Evolutionary conservation across 2,888 invertebrate genomes (phyloP).

Genomic region (Machimus rusticus): DNA sequence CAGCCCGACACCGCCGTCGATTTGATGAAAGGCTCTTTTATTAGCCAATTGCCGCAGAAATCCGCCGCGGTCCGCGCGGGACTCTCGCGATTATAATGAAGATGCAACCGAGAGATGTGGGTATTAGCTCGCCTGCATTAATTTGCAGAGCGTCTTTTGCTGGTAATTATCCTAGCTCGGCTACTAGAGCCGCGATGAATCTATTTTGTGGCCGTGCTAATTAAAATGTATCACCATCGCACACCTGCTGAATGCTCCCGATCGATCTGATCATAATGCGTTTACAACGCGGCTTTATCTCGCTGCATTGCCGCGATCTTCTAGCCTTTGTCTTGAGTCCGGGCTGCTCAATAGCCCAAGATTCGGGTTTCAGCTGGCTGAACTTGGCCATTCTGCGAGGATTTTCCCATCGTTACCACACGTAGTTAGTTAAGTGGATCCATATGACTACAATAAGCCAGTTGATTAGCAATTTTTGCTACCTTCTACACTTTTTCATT

Average conservation of each 20-base stretch:
- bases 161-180: slow-evolving; percentile 5
- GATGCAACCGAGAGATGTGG: neutral
- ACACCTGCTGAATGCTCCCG: slow-evolving; percentile 2
- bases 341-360: neutral
- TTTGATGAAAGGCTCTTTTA: slow-evolving; percentile 33
- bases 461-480: neutral
- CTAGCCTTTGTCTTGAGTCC: neutral
- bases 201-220: slow-evolving; percentile 7
- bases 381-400: neutral
- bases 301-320: neutral
- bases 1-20: neutral
- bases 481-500: neutral
- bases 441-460: neutral
- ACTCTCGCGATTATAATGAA: slow-evolving; percentile 3
- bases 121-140: slow-evolving; percentile 6
- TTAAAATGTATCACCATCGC: slow-evolving; percentile 21
- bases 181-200: neutral
- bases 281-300: slow-evolving; percentile 12
- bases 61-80: neutral
- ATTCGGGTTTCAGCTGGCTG: neutral
- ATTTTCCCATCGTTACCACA: slow-evolving; percentile 20
- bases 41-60: slow-evolving; percentile 28
- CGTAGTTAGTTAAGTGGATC: neutral
- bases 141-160: slow-evolving; percentile 11
- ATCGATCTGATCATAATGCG: neutral